phyloP scores from a whole-genome alignment of 2,797 vertebrate genomes.

The Nannoperca obscura region DNA sequence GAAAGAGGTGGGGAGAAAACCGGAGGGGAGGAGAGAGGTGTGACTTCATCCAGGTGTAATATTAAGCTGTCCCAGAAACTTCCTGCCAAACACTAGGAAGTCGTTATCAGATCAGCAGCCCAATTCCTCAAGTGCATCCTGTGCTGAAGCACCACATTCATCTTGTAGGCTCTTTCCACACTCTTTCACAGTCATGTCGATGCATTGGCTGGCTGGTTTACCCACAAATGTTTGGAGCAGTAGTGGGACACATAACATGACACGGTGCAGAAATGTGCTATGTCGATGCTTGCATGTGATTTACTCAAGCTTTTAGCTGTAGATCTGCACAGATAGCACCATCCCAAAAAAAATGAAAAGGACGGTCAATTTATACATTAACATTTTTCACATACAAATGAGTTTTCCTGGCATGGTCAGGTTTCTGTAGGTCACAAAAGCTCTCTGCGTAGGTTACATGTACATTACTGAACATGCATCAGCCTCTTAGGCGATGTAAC shows the following conservation, averaged over 20 bases:
- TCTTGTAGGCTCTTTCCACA: conserved; percentile 61
- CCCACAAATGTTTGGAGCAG: conserved; percentile 56
- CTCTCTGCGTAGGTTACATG: conserved; percentile 10
- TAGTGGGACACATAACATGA: conserved; percentile 41
- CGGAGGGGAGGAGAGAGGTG: conserved; percentile 23
- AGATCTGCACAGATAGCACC: conserved; percentile 21
- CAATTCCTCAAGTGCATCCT: conserved; percentile 81
- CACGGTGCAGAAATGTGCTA: conserved; percentile 18
- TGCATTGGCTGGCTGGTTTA: conserved; percentile 64
- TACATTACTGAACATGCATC: conserved; percentile 13
- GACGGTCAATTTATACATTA: not conserved
- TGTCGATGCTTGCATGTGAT: conserved; percentile 26
- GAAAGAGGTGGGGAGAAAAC: conserved; percentile 23
- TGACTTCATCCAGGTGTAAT: conserved; percentile 75
- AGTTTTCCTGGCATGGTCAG: not conserved
- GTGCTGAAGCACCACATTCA: conserved; percentile 70
- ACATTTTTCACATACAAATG: not conserved
- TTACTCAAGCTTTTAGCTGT: conserved; percentile 29
- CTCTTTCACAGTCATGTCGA: conserved; percentile 56
- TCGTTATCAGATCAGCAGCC: conserved; percentile 81
- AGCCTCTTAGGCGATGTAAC: conserved; percentile 12
- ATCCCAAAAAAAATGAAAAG: conserved; percentile 3
- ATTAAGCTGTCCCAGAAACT: conserved; percentile 79
- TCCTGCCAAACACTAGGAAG: conserved; percentile 69
- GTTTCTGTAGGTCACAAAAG: conserved; percentile 19